Evolutionary conservation across 2,797 vertebrate genomes (phyloP), one percentile per base, ranked within the genome.

Genomic region (Mormyrus hasselquistii): DNA sequence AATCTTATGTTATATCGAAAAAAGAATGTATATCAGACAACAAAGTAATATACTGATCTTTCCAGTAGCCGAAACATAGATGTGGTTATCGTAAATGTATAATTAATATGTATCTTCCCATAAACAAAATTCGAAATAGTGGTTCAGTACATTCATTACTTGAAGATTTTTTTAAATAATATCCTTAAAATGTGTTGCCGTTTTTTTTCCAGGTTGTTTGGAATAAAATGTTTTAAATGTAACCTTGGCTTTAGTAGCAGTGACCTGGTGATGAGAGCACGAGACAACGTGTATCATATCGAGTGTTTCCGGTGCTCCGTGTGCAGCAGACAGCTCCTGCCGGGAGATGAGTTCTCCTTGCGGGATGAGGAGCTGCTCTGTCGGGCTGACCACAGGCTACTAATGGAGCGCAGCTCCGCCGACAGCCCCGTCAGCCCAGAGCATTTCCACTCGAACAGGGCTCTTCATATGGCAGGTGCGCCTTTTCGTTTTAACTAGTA

Each of bases 301-400:
- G 97, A 98, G 92, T 99, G 98, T 93, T 99, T 99, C 93, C 96
- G 97, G 88, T 99, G 98, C 93, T 96, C 97, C 6, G 96, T 96
- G 93, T 99, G 98, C 95, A 96, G 97, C 95, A 95, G 97, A 59
- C 97, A 97, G 92, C 97, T 99, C 84, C 95, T 98, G 89, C 97
- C 98, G 8, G 98, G 98, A 1, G 98, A 99, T 89, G 96, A 98
- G 94, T 99, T 98, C 94, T 97, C 97, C 79, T 93, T 99, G 91
- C 96, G 96, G 93, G 97, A 98, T 52, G 97, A 97, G 52, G 96
- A 97, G 92, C 94, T 98, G 91, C 96, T 98, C 73, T 99, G 98
- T 94, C 96, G 96, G 76, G 96, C 96, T 1, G 97, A 98, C 93
- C 97, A 97, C 94, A 96, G 95, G 92, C 94, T 95, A 89, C 92